These are phyloP conservation scores for Leucoraja erinaceus DNA, from an alignment of 2,113 vertebrate genomes.

Conservation along the genomic window DNA sequence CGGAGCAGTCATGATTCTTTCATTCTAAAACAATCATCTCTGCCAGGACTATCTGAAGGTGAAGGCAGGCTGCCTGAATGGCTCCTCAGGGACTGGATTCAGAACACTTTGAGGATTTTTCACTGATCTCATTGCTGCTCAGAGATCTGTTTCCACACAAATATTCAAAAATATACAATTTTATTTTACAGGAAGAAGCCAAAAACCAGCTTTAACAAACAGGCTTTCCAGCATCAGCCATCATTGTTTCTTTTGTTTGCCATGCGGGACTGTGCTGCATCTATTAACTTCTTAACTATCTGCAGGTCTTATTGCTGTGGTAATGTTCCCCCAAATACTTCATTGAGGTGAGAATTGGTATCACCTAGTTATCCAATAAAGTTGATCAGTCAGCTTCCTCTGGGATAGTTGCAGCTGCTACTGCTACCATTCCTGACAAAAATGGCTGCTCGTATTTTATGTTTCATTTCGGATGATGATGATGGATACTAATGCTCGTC, in stretches of 20 bases:
- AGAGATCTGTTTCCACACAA: conserved; percentile 21
- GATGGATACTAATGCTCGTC: background rate
- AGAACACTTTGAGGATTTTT: conserved; percentile 24
- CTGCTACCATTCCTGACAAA: background rate
- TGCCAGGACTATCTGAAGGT: conserved; percentile 24
- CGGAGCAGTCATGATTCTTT: conserved; percentile 24
- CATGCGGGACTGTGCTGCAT: background rate
- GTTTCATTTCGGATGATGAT: background rate
- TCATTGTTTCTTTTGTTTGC: background rate
- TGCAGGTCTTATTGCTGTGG: background rate
- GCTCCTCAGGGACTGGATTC: background rate
- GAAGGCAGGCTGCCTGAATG: conserved; percentile 21
- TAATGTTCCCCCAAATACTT: background rate
- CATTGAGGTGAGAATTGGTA: background rate
- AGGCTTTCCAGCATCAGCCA: background rate
- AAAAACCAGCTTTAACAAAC: background rate
- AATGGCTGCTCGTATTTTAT: background rate
- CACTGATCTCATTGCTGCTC: conserved; percentile 7
- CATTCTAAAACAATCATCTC: conserved; percentile 29
- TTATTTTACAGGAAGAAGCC: background rate
- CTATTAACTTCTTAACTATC: background rate
- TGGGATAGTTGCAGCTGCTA: background rate
- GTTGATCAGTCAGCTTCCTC: background rate
- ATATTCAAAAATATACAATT: conserved; percentile 21
- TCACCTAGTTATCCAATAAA: background rate